Evolutionary conservation across 2,797 vertebrate species (phyloP), one percentile per base, ranked within the genome.

Genomic region (Halcyon leucocephala): DNA sequence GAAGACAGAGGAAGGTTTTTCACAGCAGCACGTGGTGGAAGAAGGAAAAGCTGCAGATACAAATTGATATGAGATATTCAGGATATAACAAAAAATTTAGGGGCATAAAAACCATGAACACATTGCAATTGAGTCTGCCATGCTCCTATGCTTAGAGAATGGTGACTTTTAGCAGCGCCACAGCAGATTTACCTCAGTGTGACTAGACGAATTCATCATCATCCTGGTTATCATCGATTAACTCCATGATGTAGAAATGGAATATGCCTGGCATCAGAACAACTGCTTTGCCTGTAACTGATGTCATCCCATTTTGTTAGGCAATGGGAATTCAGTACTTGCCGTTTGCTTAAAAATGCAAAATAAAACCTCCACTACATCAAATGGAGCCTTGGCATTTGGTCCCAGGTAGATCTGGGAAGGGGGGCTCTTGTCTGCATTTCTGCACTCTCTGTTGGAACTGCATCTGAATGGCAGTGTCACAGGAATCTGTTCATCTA

Each of bases 181-280:
- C 28, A 17, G 10, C 0, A 0, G 8, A n/a, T 51, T 62, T 82
- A 54, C 14, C 19, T 6, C 29, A 8, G 29, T 13, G 31, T 37
- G 48, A 51, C 15, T 11, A 10, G 20, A 31, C 22, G n/a, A 74
- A 31, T 46, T 69, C 35, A 60, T 24, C 58, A 83, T 29, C 42
- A 73, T 29, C 18, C 26, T 66, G 25, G 29, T 57, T 66, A 42
- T 41, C 67, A 14, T 2, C 57, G 42, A 39, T 33, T 37, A 21
- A 76, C 9, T 21, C 14, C 11, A 4, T 6, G 37, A 33, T 22
- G 52, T 42, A 44, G 57, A 82, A 73, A 33, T 12, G 19, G 19
- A 54, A 48, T 33, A 17, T 14, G 12, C 22, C 57, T 73, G 61
- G 31, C 49, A 73, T 21, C 10, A 42, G 80, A 85, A 15, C n/a